These are phyloP conservation scores for Caenorhabditis becei DNA, from an alignment of 2,888 invertebrate species.

Conservation along the genomic window DNA sequence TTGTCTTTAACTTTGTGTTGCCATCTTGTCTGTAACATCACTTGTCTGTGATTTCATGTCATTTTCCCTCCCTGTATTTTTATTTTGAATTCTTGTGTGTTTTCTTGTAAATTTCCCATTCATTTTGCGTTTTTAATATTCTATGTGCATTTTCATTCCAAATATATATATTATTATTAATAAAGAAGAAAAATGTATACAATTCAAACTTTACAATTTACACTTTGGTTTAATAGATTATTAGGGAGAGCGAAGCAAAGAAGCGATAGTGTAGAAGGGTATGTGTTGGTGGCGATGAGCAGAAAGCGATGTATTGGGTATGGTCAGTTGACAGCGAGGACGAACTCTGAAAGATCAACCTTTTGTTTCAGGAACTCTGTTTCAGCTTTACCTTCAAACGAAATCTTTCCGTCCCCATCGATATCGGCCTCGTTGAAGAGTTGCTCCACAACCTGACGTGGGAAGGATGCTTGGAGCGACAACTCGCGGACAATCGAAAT, in stretches of 20 bases:
- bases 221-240: conserved; percentile 5
- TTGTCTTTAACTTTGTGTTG: background rate
- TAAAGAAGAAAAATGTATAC: background rate
- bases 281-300: conserved; percentile 39
- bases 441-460: conserved; percentile 76
- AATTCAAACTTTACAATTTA: background rate
- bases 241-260: background rate
- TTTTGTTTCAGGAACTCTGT: background rate
- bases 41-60: conserved; percentile 36
- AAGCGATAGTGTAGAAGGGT: conserved; percentile 15
- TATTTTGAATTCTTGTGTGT: background rate
- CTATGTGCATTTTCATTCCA: background rate
- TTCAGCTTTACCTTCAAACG: conserved; percentile 74
- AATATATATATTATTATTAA: background rate
- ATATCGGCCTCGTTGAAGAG: conserved; percentile 80
- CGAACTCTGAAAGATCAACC: conserved; percentile 72
- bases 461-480: conserved; percentile 75
- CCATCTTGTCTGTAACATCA: conserved; percentile 10
- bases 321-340: conserved; percentile 77
- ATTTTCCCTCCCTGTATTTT: background rate
- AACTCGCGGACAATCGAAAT: conserved; percentile 76
- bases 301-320: conserved; percentile 16
- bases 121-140: background rate
- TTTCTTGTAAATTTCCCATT: background rate
- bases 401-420: conserved; percentile 80